Base-by-base conservation (phyloP, 2,888 invertebrate genomes). In the Zygaena filipendulae region DNA sequence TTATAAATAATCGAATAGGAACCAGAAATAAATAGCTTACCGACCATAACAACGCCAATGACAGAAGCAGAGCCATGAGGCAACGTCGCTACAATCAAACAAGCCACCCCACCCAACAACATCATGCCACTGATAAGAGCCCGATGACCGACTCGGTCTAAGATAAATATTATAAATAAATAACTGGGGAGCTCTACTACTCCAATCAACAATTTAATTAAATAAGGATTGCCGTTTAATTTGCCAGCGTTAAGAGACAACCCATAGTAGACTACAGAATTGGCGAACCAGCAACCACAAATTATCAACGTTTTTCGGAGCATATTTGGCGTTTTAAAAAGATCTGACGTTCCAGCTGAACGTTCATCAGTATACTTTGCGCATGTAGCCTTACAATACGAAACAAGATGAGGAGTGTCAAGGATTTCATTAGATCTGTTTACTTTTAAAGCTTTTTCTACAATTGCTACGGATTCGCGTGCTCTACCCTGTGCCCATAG, bases 1-100 rank as follows among this genome's bases (percentile, higher is more conserved):
- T 92, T 92, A 59, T 92, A 93, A 38, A 91, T 87, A 10, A 92
- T 89, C 1, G 91, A 92, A 60, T 91, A 93, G 0, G 92, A 91
- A 26, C 90, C 89, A 11, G 92, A 90, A 44, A 93, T 91, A 47
- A 91, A 87, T 16, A 92, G 81, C 63, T 93, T 93, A 1, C 92
- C 92, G 11, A 90, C 53, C 81, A 92, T 87, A 0, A 90, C 90
- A 18, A 90, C 81, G 1, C 82, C 77, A 0, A 85, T 87, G 1
- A 84, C 75, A 0, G 79, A 49, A 1, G 81, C 72, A 29, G 84
- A 84, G 21, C 88, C 87, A 41, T 83, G 83, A 0, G 88, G 83
- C 25, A 92, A 70, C 33, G 84, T 84, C 0, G 90, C 87, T 0
- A 91, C 91, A 2, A 86, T 60, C 30, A 93, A 82, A 52, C 92